These are phyloP conservation scores for Neostethus bicornis DNA, from an alignment of 2,797 vertebrate species.

Conservation along the genomic window DNA sequence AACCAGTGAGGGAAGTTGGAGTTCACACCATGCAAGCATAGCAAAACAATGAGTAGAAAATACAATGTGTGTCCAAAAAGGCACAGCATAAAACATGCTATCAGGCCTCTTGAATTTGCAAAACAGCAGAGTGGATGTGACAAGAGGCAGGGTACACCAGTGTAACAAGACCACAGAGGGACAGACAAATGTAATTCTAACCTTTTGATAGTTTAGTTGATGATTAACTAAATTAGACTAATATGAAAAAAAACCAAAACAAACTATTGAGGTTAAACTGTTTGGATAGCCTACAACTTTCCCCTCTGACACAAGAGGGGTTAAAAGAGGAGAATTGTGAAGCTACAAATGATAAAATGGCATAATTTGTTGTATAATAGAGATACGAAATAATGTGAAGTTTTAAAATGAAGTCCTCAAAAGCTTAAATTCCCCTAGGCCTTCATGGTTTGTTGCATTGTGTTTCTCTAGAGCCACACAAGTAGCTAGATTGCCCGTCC, in stretches of 20 bases:
- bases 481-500: constrained; percentile 6
- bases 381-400: not conserved
- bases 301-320: no score
- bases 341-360: not conserved
- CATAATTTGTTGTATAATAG: not conserved
- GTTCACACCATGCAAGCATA: no score
- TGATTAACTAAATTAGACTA: not conserved
- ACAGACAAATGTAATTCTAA: no score
- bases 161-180: no score
- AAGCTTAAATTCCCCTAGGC: constrained; percentile 19
- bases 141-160: no score
- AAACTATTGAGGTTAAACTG: not conserved
- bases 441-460: constrained; percentile 10
- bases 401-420: not conserved
- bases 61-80: no score
- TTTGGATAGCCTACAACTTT: not conserved
- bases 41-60: no score
- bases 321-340: no score
- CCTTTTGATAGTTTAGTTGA: not conserved
- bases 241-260: not conserved
- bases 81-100: no score
- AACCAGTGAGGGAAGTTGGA: no score
- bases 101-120: no score
- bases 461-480: constrained; percentile 21
- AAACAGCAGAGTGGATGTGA: no score